These are phyloP conservation scores for Tokudaia muenninki DNA, from an alignment of 2,797 vertebrate genomes.

Conservation along the genomic window DNA sequence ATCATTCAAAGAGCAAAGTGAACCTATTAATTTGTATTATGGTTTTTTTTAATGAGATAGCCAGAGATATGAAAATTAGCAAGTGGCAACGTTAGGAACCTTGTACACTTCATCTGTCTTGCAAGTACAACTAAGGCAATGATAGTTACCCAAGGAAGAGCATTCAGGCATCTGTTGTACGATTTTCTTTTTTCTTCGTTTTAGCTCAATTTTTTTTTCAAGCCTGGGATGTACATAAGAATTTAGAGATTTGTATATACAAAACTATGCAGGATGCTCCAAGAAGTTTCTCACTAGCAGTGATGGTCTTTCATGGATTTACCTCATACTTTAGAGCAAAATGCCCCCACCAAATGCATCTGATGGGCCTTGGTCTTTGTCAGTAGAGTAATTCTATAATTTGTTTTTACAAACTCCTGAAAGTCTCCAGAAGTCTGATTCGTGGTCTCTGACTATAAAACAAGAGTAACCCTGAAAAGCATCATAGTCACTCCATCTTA, in stretches of 20 bases:
- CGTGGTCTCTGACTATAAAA: neutral
- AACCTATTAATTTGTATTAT: neutral
- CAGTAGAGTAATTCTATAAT: neutral
- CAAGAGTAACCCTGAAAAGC: neutral
- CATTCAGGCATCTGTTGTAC: neutral
- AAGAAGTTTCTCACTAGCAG: neutral
- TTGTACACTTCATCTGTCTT: neutral
- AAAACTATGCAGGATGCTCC: neutral
- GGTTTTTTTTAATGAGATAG: neutral
- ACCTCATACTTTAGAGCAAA: neutral
- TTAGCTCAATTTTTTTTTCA: conserved; percentile 12
- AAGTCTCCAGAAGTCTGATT: neutral
- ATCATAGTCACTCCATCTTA: neutral
- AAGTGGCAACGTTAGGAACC: neutral
- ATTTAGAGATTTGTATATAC: neutral
- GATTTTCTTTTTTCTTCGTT: neutral
- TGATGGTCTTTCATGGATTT: neutral
- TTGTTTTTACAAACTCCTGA: neutral
- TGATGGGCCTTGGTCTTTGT: neutral
- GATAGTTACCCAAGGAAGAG: neutral
- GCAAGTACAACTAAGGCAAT: neutral
- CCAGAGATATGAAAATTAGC: neutral
- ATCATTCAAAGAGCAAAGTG: neutral
- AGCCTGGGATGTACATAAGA: neutral
- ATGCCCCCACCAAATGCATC: too few species aligned